Evolutionary conservation across 2,797 vertebrate genomes (phyloP).

Genomic region (Petrocephalus sullivani): DNA sequence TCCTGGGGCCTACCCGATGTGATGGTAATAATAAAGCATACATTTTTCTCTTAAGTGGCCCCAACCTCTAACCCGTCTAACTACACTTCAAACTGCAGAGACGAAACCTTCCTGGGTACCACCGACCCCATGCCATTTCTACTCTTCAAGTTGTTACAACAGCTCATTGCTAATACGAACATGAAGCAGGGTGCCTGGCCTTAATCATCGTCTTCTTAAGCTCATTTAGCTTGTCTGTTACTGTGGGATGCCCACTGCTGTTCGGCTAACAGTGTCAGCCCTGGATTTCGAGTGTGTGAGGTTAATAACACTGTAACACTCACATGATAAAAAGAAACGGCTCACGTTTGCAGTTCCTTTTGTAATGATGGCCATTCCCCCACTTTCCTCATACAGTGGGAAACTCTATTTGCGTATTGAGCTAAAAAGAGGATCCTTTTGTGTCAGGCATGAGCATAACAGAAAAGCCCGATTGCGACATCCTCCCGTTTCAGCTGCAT

Average conservation of each 20-base stretch:
- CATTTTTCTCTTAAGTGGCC: background rate
- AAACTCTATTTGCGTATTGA: background rate
- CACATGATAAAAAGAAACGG: background rate
- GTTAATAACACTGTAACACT: background rate
- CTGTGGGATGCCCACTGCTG: background rate
- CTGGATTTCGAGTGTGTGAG: background rate
- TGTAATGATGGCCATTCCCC: background rate
- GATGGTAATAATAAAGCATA: background rate
- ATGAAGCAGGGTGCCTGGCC: background rate
- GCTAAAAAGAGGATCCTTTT: constrained; percentile 23
- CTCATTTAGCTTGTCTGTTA: background rate
- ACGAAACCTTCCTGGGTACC: background rate
- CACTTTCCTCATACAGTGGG: background rate
- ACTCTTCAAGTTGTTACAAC: background rate
- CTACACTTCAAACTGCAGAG: no score
- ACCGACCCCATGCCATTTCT: background rate
- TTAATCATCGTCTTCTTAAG: background rate
- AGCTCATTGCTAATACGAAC: background rate
- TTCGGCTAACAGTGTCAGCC: background rate
- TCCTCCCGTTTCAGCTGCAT: constrained; percentile 17
- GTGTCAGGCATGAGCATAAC: constrained; percentile 19
- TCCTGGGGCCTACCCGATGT: background rate
- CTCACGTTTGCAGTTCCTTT: background rate
- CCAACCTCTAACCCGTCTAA: background rate
- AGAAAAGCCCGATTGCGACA: constrained; percentile 39